A percentile compares a stretch with the other conserved stretches of the same genome.
Evolutionary conservation across 2,888 invertebrate species (phyloP).

Genomic region (Nysson spinosus): DNA sequence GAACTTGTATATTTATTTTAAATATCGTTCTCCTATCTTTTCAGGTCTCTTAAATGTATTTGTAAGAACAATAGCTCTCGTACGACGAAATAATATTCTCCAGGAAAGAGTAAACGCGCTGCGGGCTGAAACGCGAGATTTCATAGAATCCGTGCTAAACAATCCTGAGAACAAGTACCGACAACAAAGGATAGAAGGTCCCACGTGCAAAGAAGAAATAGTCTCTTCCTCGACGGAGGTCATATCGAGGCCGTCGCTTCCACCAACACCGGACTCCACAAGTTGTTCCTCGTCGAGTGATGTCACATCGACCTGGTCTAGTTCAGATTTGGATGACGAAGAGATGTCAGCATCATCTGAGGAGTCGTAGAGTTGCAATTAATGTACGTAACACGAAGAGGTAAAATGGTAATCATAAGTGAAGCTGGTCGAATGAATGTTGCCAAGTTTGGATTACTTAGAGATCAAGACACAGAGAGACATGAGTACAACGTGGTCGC

Average conservation of each 20-base stretch:
- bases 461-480: too few relatives aligned
- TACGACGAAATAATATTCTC: slow-evolving; percentile 66
- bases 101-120: slow-evolving; percentile 67
- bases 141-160: slow-evolving; percentile 62
- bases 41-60: slow-evolving; percentile 66
- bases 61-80: slow-evolving; percentile 64
- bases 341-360: slow-evolving; percentile 21
- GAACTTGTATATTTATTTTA: neutral
- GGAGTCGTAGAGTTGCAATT: slow-evolving; percentile 19
- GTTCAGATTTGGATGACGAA: slow-evolving; percentile 22
- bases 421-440: too few relatives aligned
- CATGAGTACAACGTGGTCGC: too few relatives aligned
- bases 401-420: neutral
- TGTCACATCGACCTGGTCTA: slow-evolving; percentile 24
- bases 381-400: neutral
- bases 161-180: slow-evolving; percentile 59
- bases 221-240: slow-evolving; percentile 37
- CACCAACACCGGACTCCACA: slow-evolving; percentile 18
- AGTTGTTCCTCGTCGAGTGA: slow-evolving; percentile 28
- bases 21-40: neutral
- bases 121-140: slow-evolving; percentile 64
- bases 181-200: slow-evolving; percentile 17
- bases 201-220: slow-evolving; percentile 16
- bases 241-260: slow-evolving; percentile 14
- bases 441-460: too few relatives aligned